Percentiles rank a stretch among this genome's conserved stretches.
phyloP scores from a whole-genome alignment of 2,113 vertebrate genomes.

The Pholis gunnellus region DNA sequence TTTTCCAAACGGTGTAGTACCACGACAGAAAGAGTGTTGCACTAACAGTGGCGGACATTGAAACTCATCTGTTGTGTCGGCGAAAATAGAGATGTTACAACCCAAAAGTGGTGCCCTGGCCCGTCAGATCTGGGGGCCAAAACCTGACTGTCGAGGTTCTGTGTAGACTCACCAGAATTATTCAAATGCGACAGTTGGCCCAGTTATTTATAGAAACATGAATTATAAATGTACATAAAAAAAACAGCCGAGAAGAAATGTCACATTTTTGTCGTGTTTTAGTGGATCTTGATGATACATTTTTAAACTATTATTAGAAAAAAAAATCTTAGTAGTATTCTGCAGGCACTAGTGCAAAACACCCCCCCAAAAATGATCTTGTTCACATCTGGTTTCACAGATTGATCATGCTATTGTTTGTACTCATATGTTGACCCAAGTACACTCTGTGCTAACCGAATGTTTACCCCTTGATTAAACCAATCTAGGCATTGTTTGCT shows the following conservation, averaged over 20 bases:
- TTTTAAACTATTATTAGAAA: neutral
- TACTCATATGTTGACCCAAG: neutral
- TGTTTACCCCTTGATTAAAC: conserved; percentile 7
- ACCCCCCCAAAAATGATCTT: neutral
- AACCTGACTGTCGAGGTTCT: neutral
- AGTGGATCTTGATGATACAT: neutral
- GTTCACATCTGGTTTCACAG: neutral
- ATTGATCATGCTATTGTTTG: neutral
- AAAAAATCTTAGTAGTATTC: neutral
- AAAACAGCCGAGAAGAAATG: neutral
- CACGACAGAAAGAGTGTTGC: neutral
- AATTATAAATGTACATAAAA: neutral
- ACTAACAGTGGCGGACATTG: neutral
- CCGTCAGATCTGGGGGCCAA: neutral
- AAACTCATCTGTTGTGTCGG: conserved; percentile 1
- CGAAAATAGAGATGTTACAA: neutral
- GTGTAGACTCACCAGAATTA: neutral
- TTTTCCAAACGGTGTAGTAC: neutral
- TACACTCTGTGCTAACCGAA: neutral
- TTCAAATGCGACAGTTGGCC: neutral
- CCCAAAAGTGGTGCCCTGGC: neutral
- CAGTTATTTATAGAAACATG: conserved; percentile 3
- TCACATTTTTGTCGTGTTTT: neutral
- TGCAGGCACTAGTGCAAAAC: neutral
- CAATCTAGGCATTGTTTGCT: conserved; percentile 10